Conservation (phyloP, 2,113 vertebrate species). For the Menura novaehollandiae region DNA sequence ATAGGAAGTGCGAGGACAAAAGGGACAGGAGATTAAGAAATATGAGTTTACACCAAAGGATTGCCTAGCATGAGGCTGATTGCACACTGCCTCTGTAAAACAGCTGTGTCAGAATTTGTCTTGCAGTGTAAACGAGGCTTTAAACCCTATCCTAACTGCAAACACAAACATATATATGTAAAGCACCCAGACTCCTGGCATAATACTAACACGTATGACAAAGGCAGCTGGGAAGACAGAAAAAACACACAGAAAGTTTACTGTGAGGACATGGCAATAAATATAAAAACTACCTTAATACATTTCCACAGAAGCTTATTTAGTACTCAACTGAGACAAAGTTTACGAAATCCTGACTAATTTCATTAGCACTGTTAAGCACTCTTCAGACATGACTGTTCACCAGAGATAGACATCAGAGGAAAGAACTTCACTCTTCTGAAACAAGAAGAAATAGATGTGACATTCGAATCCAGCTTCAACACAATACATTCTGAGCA, state of each 20-base stretch:
- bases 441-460: not conserved
- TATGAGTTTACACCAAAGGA: not conserved
- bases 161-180: fast-evolving
- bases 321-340: not conserved
- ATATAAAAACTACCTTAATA: not conserved
- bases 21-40: not conserved
- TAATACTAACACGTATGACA: not conserved
- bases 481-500: not conserved
- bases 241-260: not conserved
- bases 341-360: not conserved
- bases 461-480: not conserved
- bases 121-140: not conserved
- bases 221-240: not conserved
- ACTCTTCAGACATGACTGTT: not conserved
- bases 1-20: not conserved
- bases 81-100: not conserved
- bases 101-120: not conserved
- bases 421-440: not conserved
- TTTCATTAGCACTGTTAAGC: not conserved
- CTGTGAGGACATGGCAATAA: not conserved
- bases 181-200: not conserved
- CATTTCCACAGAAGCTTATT: not conserved
- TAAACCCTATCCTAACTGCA: not conserved
- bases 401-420: not conserved
- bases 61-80: not conserved